A percentile compares a stretch with the other conserved stretches of the same genome.
Evolutionary conservation across 2,888 invertebrate genomes (phyloP).

Genomic region (Rhaphigaster nebulosa): DNA sequence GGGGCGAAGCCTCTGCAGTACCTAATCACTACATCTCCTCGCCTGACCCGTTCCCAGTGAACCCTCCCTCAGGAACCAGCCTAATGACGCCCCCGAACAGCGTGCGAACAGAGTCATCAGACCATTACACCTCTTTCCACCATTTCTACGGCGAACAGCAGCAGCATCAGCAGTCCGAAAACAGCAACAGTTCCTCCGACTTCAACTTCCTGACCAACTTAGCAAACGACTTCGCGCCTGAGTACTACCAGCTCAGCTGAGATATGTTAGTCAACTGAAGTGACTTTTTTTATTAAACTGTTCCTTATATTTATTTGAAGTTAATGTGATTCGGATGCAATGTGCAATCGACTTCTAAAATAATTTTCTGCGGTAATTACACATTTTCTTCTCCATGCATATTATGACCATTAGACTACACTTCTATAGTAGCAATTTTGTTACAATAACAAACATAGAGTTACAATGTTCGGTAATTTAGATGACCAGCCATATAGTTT

Average conservation of each 20-base stretch:
- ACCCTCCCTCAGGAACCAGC: slow-evolving; percentile 71
- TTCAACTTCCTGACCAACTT: slow-evolving; percentile 94
- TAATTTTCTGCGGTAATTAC: not conserved
- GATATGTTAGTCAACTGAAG: slow-evolving; percentile 64
- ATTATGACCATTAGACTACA: not conserved
- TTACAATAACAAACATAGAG: not conserved
- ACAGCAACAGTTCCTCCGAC: slow-evolving; percentile 93
- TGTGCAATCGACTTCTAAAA: not conserved
- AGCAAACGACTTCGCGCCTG: slow-evolving; percentile 93
- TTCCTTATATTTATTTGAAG: slow-evolving; percentile 41
- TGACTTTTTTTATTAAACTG: not conserved
- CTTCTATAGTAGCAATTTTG: not conserved
- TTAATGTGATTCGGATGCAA: not conserved
- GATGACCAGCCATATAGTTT: not conserved
- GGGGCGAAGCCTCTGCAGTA: slow-evolving; percentile 72
- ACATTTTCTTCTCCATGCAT: not conserved
- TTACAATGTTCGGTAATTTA: not conserved
- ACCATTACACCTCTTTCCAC: slow-evolving; percentile 79
- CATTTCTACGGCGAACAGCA: slow-evolving; percentile 75
- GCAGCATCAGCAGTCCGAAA: slow-evolving; percentile 75
- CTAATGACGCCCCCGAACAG: slow-evolving; percentile 76
- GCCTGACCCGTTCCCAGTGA: slow-evolving; percentile 71
- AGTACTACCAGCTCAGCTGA: slow-evolving; percentile 86
- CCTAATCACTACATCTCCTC: slow-evolving; percentile 70
- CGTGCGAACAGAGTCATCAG: slow-evolving; percentile 74